A percentile compares a stretch with the other conserved stretches of the same genome.
These are phyloP conservation scores for Camelus bactrianus DNA, from an alignment of 2,113 vertebrate species.

Conservation along the genomic window DNA sequence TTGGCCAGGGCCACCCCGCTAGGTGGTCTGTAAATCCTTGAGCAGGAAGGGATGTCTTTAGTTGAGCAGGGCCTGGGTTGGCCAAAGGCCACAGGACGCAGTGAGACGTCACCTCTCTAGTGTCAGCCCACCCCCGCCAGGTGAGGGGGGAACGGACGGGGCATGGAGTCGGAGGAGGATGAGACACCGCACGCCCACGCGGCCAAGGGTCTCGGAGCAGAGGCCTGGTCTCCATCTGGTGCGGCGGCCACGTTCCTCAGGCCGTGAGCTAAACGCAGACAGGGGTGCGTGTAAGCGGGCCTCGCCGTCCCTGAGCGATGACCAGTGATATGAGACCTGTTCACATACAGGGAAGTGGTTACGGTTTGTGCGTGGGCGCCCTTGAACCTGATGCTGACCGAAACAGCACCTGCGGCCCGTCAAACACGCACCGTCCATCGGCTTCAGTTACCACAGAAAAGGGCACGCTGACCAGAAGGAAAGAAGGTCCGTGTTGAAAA, in stretches of 20 bases:
- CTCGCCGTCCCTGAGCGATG: not conserved
- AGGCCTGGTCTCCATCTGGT: too few species aligned
- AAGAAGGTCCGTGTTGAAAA: not conserved
- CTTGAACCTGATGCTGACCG: not conserved
- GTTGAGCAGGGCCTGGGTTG: not conserved
- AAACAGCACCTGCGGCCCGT: not conserved
- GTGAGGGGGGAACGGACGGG: not conserved
- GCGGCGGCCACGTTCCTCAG: not conserved
- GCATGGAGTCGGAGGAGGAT: not conserved
- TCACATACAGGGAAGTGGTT: too few species aligned
- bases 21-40: not conserved
- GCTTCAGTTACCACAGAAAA: not conserved
- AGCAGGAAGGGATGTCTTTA: not conserved
- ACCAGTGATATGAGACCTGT: not conserved
- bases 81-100: not conserved
- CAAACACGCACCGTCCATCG: not conserved
- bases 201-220: not conserved
- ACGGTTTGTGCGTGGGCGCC: not conserved
- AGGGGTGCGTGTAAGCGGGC: not conserved
- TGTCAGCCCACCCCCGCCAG: not conserved
- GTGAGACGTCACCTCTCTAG: not conserved
- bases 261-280: not conserved
- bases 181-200: not conserved
- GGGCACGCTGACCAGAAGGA: not conserved
- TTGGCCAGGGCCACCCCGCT: fast-evolving